Percentiles rank a stretch among this genome's conserved stretches.
phyloP scores from a whole-genome alignment of 2,888 invertebrate species.

The Frankliniella fusca region DNA sequence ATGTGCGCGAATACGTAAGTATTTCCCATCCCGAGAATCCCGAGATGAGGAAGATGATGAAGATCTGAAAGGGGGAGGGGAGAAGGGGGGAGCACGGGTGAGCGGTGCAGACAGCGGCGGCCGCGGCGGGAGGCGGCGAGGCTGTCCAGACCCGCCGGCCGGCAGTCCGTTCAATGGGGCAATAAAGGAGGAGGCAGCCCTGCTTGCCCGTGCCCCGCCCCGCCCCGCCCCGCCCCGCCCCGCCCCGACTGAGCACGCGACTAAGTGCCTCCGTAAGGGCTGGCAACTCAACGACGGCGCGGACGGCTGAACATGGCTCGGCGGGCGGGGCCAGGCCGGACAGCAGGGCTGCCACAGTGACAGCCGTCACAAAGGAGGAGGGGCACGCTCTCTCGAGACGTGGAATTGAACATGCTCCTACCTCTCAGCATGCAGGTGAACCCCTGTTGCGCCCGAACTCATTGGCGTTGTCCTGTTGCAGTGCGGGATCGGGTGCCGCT shows the following conservation, averaged over 20 bases:
- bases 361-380: neutral
- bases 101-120: neutral
- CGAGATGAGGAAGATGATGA: no score
- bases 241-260: neutral
- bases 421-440: no score
- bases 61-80: neutral
- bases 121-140: neutral
- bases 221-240: neutral
- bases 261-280: conserved; percentile 7
- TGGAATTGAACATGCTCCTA: neutral
- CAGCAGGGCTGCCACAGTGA: conserved; percentile 3
- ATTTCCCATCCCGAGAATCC: no score
- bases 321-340: neutral
- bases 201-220: conserved; percentile 6
- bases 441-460: neutral
- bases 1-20: no score
- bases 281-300: conserved; percentile 8
- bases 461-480: conserved; percentile 50
- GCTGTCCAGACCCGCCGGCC: neutral
- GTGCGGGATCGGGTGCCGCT: conserved; percentile 75
- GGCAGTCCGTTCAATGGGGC: neutral
- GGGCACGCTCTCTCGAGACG: neutral
- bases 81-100: neutral
- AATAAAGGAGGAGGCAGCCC: conserved; percentile 1
- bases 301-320: neutral